phyloP scores from a whole-genome alignment of 1,140 invertebrate species.

The Ceratina australensis region DNA sequence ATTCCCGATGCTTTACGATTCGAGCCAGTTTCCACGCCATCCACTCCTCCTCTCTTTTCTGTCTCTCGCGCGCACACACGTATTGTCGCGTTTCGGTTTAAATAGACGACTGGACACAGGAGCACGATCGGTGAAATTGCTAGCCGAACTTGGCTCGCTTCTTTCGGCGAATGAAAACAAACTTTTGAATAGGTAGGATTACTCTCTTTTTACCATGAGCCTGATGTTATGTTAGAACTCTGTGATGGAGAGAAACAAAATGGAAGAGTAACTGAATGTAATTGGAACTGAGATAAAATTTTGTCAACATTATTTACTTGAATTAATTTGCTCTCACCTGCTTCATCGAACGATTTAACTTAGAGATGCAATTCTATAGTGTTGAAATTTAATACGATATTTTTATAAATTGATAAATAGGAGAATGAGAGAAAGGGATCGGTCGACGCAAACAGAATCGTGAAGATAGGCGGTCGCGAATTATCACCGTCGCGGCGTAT shows the following conservation, averaged over 20 bases:
- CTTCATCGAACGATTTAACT: no score
- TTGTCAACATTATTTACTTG: no score
- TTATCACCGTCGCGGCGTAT: neutral
- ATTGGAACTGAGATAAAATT: no score
- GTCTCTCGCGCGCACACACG: neutral
- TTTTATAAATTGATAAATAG: neutral
- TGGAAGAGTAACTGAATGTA: no score
- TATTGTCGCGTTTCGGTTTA: slow-evolving; percentile 9
- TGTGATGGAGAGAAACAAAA: no score
- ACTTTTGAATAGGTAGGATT: neutral
- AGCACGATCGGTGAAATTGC: slow-evolving; percentile 17
- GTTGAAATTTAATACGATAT: no score
- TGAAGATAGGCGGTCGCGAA: neutral
- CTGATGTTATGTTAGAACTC: neutral
- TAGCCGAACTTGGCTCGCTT: neutral
- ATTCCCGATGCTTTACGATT: slow-evolving; percentile 38
- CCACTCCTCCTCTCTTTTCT: neutral
- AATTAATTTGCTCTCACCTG: no score
- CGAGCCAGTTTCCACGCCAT: slow-evolving; percentile 8
- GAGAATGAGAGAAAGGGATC: neutral
- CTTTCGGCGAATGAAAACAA: neutral
- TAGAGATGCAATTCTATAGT: no score
- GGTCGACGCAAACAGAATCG: neutral
- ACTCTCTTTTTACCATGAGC: neutral
- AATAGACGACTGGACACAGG: slow-evolving; percentile 14